Evolutionary conservation across 2,888 invertebrate genomes (phyloP), one percentile per base, ranked within the genome.

Genomic region (Cantharis rufa): DNA sequence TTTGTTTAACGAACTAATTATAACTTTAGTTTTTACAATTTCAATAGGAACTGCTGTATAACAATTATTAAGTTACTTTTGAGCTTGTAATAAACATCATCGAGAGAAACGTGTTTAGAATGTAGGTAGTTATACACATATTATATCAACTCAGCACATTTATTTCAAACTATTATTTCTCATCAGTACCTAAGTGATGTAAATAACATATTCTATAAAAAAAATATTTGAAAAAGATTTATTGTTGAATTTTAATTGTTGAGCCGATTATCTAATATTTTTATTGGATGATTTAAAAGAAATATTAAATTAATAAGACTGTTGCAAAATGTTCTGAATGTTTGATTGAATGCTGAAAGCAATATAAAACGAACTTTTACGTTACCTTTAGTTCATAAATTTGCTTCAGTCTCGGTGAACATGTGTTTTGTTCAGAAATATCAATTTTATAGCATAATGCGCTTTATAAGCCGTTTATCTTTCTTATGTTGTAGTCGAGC

Each of bases 311-410:
- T n/a, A 48, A 48, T n/a, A 48, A 5, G 4, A n/a, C n/a, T 48
- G 48, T 48, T 48, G 48, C n/a, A 48, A 48, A 48, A n/a, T 48
- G n/a, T n/a, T 48, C 7, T n/a, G 7, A 32, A 32, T 64, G 27
- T 70, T 70, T 63, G 69, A 74, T 74, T 61, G 64, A 75, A 75
- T 32, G 24, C 69, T 27, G 28, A 63, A 62, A 71, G 70, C 72
- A 74, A 77, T 74, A 77, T 74, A 71, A 75, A 71, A 74, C 71
- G 48, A 71, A 74, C 74, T 77, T 72, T 74, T 69, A 71, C 64
- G 61, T 71, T 70, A 77, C 74, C 74, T 75, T 69, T 69, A 72
- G 72, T 72, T 72, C 75, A 75, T 78, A 78, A 75, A 75, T 78
- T 78, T 69, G 69, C 69, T 72, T 74, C 62, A 75, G 68, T 68